Base-by-base conservation (phyloP, 2,113 vertebrate species). In the Trinectes maculatus region DNA sequence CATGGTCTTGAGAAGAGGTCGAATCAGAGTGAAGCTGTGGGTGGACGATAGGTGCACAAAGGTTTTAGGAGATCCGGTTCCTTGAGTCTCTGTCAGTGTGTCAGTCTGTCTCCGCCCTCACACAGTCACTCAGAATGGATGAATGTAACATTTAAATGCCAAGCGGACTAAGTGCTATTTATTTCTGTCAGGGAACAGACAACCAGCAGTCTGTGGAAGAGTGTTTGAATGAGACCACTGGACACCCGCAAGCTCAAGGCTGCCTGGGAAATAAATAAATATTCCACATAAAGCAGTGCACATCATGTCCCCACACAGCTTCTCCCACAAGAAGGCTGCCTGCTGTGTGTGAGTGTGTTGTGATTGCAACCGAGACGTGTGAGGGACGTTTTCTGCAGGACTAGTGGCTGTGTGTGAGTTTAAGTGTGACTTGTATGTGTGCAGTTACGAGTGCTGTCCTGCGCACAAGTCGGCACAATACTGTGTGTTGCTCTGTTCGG, bases 61-160 rank as follows among this genome's bases (percentile, higher is more conserved):
- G 9, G 15, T 8, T 19, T 15, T 9, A 34, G 25, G 16, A 63
- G 18, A 26, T 49, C 71, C 25, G 39, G 1, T 52, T 11, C 36
- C 25, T 18, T 5, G 28, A 4, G 25, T 67, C 25, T 51, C 28
- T 49, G n/a, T 42, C 29, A 8, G 47, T 42, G 24, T 58, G 26
- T 53, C 37, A 16, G 19, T 26, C 19, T 72, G 37, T 21, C 10
- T 40, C 16, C 63, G 64, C 46, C 53, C 73, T 57, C 72, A 78
- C 70, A 3, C 58, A 72, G 39, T 73, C 73, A 53, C 36, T 74
- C 62, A 44, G 46, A 53, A 74, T 46, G 24, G 36, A 70, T 77
- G 63, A 59, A 65, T 77, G 54, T 69, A 86, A 76, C 77, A 68
- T 86, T 82, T 86, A 89, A 86, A 90, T 87, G 79, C 82, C 83